Evolutionary conservation across 2,797 vertebrate genomes (phyloP), one percentile per base, ranked within the genome.

Genomic region (Orestias chungarensis): DNA sequence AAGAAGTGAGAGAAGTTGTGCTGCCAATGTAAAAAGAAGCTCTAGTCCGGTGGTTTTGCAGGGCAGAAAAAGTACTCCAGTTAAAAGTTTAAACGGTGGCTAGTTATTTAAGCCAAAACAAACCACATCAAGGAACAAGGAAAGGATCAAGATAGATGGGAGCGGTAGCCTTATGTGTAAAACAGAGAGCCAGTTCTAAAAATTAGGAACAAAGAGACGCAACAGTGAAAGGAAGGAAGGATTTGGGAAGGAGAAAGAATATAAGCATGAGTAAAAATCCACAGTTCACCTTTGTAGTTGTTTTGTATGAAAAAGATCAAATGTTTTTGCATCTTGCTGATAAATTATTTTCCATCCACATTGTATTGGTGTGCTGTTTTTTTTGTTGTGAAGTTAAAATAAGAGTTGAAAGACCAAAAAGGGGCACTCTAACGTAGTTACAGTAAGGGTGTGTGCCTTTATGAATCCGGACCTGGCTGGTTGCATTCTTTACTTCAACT

Each of bases 401-500:
- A n/a, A n/a, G n/a, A n/a, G 38, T 52, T 40, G 57, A 57, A 49
- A 71, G 38, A 35, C 17, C 10, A 18, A 38, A 66, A 42, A 50
- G 27, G 52, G 61, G 49, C 50, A 50, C 59, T 62, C 35, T 15
- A 14, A 62, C 35, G 72, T 57, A 80, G 33, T 49, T 75, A 50
- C 38, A 64, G 64, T 75, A 35, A 69, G 77, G 81, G 86, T 67
- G 88, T 87, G 88, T 81, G 71, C 29, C 7, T 67, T 50, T 76
- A 57, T 61, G 54, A 72, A 75, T 75, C 66, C 80, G 78, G 84
- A 92, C 87, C 89, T 66, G 85, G 87, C 76, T 31, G 84, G 86
- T 70, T 82, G 74, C 92, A 93, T 93, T 94, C 92, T 89, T 89
- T 35, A 72, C 83, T 82, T 82, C 55, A 88, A 87, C 81, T 85